phyloP scores from a whole-genome alignment of 2,113 vertebrate genomes.

The Ancistrus triradiatus region DNA sequence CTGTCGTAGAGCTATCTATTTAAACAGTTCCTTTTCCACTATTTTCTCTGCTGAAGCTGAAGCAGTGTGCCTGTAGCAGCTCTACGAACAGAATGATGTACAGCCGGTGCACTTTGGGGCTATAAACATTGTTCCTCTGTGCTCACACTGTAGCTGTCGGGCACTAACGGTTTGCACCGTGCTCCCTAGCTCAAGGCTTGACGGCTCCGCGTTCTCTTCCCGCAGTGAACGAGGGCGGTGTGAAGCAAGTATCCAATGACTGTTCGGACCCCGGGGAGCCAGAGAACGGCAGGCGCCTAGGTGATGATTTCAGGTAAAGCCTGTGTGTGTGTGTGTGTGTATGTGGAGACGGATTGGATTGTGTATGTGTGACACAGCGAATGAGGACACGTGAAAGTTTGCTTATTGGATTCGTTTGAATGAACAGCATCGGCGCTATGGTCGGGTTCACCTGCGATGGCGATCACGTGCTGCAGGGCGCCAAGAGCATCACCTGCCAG shows the following conservation, averaged over 20 bases:
- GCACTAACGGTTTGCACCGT: neutral
- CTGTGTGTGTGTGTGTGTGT: slow-evolving; percentile 5
- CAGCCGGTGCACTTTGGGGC: neutral
- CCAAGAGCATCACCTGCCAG: slow-evolving; percentile 94
- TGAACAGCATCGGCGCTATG: slow-evolving; percentile 77
- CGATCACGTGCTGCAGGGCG: slow-evolving; percentile 93
- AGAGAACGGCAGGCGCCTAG: slow-evolving; percentile 91
- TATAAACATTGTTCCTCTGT: too few relatives aligned
- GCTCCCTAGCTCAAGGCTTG: too few relatives aligned
- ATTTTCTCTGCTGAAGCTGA: too few relatives aligned
- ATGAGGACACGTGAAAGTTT: neutral
- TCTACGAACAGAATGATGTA: neutral
- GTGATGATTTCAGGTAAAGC: slow-evolving; percentile 92
- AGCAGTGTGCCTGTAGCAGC: too few relatives aligned
- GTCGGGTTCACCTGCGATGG: slow-evolving; percentile 92
- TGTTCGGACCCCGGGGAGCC: slow-evolving; percentile 97
- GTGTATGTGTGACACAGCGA: neutral
- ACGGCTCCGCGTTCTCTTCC: slow-evolving; percentile 39
- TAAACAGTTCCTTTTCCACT: too few relatives aligned
- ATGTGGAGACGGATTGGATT: too few relatives aligned
- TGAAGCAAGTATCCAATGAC: slow-evolving; percentile 96
- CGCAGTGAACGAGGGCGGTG: slow-evolving; percentile 94
- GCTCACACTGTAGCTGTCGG: neutral
- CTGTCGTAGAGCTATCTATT: too few relatives aligned
- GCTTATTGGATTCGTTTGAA: neutral